Evolutionary conservation across 2,888 invertebrate species (phyloP).

Genomic region (Coenonympha arcania): DNA sequence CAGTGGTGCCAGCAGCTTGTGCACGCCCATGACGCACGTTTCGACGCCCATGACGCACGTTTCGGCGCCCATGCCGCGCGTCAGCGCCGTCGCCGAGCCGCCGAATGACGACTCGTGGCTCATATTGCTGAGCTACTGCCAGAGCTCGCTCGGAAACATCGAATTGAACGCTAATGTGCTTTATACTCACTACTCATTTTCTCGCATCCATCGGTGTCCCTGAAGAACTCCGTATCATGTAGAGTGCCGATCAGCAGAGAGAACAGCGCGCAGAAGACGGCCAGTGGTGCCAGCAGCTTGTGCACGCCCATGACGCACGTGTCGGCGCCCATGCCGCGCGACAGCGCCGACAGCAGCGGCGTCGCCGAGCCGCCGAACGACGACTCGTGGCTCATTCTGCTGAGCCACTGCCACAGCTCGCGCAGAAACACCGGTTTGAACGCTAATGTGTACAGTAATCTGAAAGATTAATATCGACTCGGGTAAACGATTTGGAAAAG

Average conservation of each 20-base stretch:
- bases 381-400: conserved; percentile 54
- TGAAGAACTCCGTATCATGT: conserved; percentile 87
- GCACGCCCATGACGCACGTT: conserved; percentile 74
- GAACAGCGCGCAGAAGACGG: conserved; percentile 88
- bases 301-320: conserved; percentile 75
- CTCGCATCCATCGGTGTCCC: conserved; percentile 64
- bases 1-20: conserved; percentile 82
- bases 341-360: conserved; percentile 77
- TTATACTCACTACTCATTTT: conserved; percentile 47
- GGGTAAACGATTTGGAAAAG: neutral
- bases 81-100: conserved; percentile 74
- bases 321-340: conserved; percentile 77
- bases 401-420: conserved; percentile 80
- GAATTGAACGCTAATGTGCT: conserved; percentile 86
- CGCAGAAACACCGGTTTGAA: conserved; percentile 85
- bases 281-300: conserved; percentile 82
- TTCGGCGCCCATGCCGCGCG: conserved; percentile 77
- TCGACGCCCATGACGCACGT: conserved; percentile 71
- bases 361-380: conserved; percentile 66
- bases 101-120: conserved; percentile 55
- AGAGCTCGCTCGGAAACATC: conserved; percentile 82
- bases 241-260: conserved; percentile 85
- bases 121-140: conserved; percentile 75
- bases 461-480: conserved; percentile 36
- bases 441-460: conserved; percentile 84